Evolutionary conservation across 2,113 vertebrate species (phyloP), one percentile per base, ranked within the genome.

Genomic region (Sorex fumeus): DNA sequence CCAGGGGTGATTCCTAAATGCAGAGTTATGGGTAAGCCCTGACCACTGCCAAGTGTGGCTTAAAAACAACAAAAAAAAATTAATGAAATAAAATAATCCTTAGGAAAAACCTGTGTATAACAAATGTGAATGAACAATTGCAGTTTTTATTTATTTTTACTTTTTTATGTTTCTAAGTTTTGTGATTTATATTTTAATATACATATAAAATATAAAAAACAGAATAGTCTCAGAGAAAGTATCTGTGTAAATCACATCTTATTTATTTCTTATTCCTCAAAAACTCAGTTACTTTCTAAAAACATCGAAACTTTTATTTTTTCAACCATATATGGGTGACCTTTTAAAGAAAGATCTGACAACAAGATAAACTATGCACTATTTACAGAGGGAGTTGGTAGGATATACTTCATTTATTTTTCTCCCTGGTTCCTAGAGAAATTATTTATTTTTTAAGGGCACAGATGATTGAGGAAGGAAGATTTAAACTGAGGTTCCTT

Each of bases 381-480:
- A 97, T 98, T 98, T 98, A 96, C 97, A 96, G 96, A 98, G 94
- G 95, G 97, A 91, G 96, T 95, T 84, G 71, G 96, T 95, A 97
- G 96, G 97, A 97, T 98, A 98, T 97, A 96, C 96, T 97, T 83
- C 97, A 97, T 97, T 96, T 96, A 95, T 96, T 97, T 97, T 40
- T 40, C 40, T 40, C 36, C 83, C 30, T 70, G 78, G 88, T 86
- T 88, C 93, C 97, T 93, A 62, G 97, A 97, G 97, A 85, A 89
- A 92, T 96, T 88, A 95, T 87, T 85, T 97, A 96, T 8, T 93
- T 0, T 13, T 88, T 85, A 95, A 97, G 97, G 96, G 96, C 96
- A 97, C 75, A 91, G 93, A 57, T 95, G 96, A 97, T 88, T 97
- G 95, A 96, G 94, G 88, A 88, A 96, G 94, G 88, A 88, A 71